Percentiles rank a stretch among this genome's conserved stretches.
Evolutionary conservation across 2,888 invertebrate species (phyloP).

Genomic region (Atethmia centrago): DNA sequence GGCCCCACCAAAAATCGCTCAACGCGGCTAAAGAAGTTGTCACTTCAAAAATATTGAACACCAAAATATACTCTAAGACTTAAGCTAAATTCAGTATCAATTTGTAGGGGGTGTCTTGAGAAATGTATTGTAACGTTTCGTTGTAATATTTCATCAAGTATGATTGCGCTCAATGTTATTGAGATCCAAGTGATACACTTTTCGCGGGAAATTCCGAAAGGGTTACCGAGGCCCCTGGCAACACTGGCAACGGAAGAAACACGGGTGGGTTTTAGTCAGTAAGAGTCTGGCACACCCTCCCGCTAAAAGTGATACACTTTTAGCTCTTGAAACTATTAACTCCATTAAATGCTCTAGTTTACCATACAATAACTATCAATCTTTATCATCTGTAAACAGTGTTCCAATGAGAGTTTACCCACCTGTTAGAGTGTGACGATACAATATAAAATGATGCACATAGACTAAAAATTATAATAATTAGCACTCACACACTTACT

Average conservation of each 20-base stretch:
- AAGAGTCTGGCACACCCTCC: too few species aligned
- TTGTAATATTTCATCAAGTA: conserved; percentile 19
- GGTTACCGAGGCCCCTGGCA: too few species aligned
- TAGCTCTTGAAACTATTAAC: not conserved
- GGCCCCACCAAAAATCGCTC: too few species aligned
- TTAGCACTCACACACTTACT: too few species aligned
- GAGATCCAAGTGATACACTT: conserved; percentile 14
- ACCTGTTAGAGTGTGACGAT: not conserved
- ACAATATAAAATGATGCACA: not conserved
- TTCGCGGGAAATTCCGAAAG: too few species aligned
- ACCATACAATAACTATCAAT: not conserved
- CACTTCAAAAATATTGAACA: too few species aligned
- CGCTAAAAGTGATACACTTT: conserved; percentile 17
- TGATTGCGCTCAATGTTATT: not conserved
- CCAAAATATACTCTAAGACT: not conserved
- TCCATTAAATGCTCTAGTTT: not conserved
- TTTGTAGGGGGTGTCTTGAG: not conserved
- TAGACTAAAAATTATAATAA: too few species aligned
- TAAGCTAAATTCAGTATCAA: not conserved
- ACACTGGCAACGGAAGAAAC: too few species aligned
- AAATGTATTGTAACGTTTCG: not conserved
- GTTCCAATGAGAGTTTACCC: not conserved
- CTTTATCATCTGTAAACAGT: not conserved
- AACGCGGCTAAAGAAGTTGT: too few species aligned
- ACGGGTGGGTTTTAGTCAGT: too few species aligned